Evolutionary conservation across 1,140 invertebrate genomes (phyloP), one percentile per base, ranked within the genome.

Genomic region (Cherax quadricarinatus): DNA sequence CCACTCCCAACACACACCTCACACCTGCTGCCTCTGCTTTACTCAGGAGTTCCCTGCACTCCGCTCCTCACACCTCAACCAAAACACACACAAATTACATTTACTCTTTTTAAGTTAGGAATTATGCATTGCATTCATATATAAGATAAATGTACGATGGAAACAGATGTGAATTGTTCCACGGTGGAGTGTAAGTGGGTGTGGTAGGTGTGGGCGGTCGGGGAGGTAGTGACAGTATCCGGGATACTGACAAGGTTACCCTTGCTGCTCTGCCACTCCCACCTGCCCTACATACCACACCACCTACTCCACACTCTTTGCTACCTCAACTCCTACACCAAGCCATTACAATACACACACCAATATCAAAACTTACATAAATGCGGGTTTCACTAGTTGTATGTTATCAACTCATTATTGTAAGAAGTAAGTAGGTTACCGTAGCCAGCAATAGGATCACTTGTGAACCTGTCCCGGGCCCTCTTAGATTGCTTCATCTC

Each of bases 161-260:
- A 66, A 66, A 81, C 73, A 53, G 24, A 21, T 12, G 53, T 49
- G 73, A 81, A 70, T 21, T 41, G 30, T 41, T 41, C 30, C 49
- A 10, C 41, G 82, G 75, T 49, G 86, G 70, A 66, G 87, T 53
- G 21, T 57, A 62, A 41, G 70, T 75, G 62, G 85, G 80, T n/a
- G 91, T 73, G 57, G 81, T 66, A 60, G 75, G 16, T 83, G 81
- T 12, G 85, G 82, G 48, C n/a, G 66, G 24, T n/a, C 51, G 16
- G 89, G 75, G n/a, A n/a, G 53, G 51, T 60, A 30, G 70, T 62
- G 48, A 62, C 80, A 57, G 70, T 79, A 80, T 91, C 89, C 81
- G 82, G 82, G 89, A 62, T 78, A 85, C 62, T 82, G 18, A 70
- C 82, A 57, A 70, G 86, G 73, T 53, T 57, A 24, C 70, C 57